Percentiles rank a stretch among this genome's conserved stretches.
These are phyloP conservation scores for Globodera rostochiensis DNA, from an alignment of 1,140 invertebrate species.

Conservation along the genomic window DNA sequence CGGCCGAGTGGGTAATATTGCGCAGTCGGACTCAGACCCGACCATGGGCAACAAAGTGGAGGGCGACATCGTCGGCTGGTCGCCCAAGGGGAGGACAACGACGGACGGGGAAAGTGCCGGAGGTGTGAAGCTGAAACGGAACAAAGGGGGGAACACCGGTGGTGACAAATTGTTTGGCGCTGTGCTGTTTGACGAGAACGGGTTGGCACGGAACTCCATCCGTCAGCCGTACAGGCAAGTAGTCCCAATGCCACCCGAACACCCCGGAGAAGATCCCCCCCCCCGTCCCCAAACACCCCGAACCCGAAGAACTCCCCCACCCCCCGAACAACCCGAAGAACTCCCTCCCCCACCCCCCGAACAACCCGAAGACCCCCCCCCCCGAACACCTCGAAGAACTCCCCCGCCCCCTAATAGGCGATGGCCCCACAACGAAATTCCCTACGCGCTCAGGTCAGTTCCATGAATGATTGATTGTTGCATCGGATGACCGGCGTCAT, in stretches of 20 bases:
- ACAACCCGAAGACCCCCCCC: too few relatives aligned
- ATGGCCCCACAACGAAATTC: constrained; percentile 64
- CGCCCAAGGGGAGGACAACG: constrained; percentile 45
- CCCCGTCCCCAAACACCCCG: too few relatives aligned
- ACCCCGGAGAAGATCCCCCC: too few relatives aligned
- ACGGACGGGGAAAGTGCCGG: constrained; percentile 46
- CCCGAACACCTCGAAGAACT: too few relatives aligned
- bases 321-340: too few relatives aligned
- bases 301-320: too few relatives aligned
- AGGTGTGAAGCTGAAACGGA: constrained; percentile 57
- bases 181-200: constrained; percentile 27
- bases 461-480: neutral
- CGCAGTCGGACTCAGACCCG: constrained; percentile 55
- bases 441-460: constrained; percentile 54
- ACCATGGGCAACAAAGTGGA: constrained; percentile 59
- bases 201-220: constrained; percentile 19
- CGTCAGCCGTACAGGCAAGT: constrained; percentile 27
- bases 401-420: too few relatives aligned
- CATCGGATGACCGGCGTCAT: neutral
- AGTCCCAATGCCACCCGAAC: too few relatives aligned
- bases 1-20: too few relatives aligned
- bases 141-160: constrained; percentile 43
- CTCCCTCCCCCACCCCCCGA: too few relatives aligned
- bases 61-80: constrained; percentile 54
- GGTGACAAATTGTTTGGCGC: neutral